phyloP scores from a whole-genome alignment of 2,797 vertebrate genomes.

The Trichosurus vulpecula region DNA sequence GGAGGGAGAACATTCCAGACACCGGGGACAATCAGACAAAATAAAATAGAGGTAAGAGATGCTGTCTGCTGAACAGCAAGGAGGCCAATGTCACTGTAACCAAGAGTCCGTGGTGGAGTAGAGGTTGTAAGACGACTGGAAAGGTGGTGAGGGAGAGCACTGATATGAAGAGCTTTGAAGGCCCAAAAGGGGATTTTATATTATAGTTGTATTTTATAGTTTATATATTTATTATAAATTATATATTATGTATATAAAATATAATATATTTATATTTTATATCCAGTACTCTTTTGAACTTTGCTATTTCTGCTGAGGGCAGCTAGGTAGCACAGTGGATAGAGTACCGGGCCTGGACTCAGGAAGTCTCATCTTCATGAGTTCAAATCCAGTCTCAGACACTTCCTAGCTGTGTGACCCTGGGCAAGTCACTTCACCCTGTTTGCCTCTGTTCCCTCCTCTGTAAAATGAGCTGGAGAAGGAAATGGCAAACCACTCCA shows the following conservation, averaged over 20 bases:
- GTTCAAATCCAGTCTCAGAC: not conserved
- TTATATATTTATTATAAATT: too few relatives aligned
- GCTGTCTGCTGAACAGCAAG: not conserved
- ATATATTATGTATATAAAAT: too few relatives aligned
- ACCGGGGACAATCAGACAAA: not conserved
- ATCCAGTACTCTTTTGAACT: not conserved
- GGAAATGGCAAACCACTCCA: not conserved
- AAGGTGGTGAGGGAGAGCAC: not conserved
- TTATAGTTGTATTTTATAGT: not conserved
- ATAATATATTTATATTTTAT: not conserved
- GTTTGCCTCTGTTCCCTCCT: not conserved
- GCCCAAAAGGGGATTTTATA: not conserved
- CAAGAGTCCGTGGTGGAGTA: not conserved
- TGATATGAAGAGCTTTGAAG: not conserved
- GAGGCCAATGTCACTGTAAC: not conserved
- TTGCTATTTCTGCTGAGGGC: not conserved
- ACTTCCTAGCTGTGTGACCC: too few relatives aligned
- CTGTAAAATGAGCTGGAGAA: not conserved
- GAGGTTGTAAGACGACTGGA: not conserved
- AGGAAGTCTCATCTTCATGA: not conserved
- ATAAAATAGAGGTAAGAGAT: not conserved
- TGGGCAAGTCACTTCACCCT: not conserved
- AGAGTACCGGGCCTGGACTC: not conserved
- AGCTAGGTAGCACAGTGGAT: not conserved
- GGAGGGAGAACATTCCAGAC: not conserved